Evolutionary conservation across 1,140 invertebrate genomes (phyloP).

Genomic region (Aethina tumida): DNA sequence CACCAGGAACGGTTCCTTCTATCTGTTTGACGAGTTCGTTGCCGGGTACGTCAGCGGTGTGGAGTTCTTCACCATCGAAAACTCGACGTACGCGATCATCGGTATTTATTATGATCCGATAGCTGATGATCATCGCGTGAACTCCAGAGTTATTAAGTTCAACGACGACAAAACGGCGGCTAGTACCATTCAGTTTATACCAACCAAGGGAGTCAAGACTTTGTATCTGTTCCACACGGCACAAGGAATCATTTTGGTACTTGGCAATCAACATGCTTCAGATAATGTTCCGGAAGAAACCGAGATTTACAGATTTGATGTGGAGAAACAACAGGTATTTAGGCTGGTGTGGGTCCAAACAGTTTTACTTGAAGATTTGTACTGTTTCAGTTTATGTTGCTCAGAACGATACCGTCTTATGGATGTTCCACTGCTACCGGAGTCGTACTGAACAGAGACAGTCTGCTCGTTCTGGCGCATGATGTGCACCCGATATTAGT

Average conservation of each 20-base stretch:
- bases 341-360: not conserved
- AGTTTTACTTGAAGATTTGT: constrained; percentile 3
- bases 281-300: constrained; percentile 12
- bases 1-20: constrained; percentile 10
- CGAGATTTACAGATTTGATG: constrained; percentile 25
- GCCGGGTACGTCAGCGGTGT: constrained; percentile 27
- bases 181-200: constrained; percentile 23
- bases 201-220: constrained; percentile 15
- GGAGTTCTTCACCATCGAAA: constrained; percentile 25
- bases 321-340: constrained; percentile 21
- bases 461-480: constrained; percentile 27
- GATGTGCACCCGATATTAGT: constrained; percentile 19
- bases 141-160: constrained; percentile 23
- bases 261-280: constrained; percentile 19
- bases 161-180: constrained; percentile 18
- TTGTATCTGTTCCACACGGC: constrained; percentile 23
- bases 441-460: constrained; percentile 23
- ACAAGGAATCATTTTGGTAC: constrained; percentile 24
- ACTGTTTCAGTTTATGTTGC: constrained; percentile 22
- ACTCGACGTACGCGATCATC: constrained; percentile 22
- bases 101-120: constrained; percentile 24
- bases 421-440: constrained; percentile 25
- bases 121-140: constrained; percentile 19
- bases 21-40: constrained; percentile 11
- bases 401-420: constrained; percentile 19